Evolutionary conservation across 2,113 vertebrate genomes (phyloP).

Genomic region (Siniperca chuatsi): DNA sequence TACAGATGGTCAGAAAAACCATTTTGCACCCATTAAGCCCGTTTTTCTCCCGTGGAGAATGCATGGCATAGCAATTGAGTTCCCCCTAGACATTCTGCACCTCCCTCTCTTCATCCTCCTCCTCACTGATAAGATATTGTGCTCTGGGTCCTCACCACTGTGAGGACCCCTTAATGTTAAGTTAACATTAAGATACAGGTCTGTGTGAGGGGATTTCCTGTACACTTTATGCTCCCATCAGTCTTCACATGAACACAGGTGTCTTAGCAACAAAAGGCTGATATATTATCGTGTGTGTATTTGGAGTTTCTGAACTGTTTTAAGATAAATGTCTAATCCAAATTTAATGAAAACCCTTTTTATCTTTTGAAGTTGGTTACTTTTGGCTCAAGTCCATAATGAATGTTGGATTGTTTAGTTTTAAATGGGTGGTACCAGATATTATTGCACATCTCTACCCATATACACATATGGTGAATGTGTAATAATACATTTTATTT

Average conservation of each 20-base stretch:
- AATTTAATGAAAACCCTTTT: neutral
- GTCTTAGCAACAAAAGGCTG: too few species aligned
- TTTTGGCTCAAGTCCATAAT: neutral
- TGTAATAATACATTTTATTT: constrained; percentile 12
- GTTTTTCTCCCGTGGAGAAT: neutral
- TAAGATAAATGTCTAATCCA: neutral
- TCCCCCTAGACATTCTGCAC: too few species aligned
- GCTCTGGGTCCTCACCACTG: too few species aligned
- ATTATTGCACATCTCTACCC: neutral
- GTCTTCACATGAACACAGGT: too few species aligned
- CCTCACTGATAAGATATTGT: too few species aligned
- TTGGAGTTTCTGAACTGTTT: neutral
- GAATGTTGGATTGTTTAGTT: neutral
- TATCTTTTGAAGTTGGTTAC: neutral
- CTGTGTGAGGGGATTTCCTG: too few species aligned
- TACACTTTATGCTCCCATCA: too few species aligned
- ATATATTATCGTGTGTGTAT: neutral
- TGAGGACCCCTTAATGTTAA: too few species aligned
- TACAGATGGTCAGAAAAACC: neutral
- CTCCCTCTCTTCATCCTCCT: too few species aligned
- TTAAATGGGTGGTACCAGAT: neutral
- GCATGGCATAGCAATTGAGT: neutral
- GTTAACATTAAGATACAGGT: too few species aligned
- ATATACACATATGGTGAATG: neutral
- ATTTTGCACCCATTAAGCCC: neutral